Evolutionary conservation across 2,113 vertebrate genomes (phyloP).

Genomic region (Fukomys damarensis): DNA sequence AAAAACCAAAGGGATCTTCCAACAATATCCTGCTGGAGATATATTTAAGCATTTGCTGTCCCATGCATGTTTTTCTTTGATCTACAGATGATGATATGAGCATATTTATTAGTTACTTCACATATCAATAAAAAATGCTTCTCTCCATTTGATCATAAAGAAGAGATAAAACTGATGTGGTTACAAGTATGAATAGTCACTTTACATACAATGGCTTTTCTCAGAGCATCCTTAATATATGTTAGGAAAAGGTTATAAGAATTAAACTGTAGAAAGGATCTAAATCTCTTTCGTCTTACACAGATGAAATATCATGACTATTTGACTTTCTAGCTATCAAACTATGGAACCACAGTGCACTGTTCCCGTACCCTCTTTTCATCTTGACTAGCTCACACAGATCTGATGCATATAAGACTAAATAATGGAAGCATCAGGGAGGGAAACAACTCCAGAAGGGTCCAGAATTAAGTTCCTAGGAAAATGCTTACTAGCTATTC

Average conservation of each 20-base stretch:
- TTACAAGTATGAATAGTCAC: neutral
- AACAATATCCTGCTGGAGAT: slow-evolving; percentile 1
- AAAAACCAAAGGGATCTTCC: slow-evolving; percentile 38
- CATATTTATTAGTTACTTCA: neutral
- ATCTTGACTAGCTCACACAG: neutral
- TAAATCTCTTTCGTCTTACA: neutral
- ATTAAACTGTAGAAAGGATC: neutral
- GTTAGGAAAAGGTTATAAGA: slow-evolving; percentile 12
- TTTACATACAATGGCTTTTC: neutral
- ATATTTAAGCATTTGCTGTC: neutral
- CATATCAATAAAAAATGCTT: neutral
- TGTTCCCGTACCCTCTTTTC: neutral
- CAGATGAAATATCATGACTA: neutral
- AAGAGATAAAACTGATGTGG: neutral
- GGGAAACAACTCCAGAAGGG: neutral
- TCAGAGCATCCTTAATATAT: neutral
- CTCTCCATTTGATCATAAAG: neutral
- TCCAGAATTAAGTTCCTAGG: neutral
- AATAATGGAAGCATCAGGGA: neutral
- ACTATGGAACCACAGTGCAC: neutral
- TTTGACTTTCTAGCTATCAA: slow-evolving; percentile 21
- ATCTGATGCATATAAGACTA: neutral
- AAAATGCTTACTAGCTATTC: neutral
- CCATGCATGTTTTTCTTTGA: neutral
- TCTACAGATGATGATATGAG: neutral